Evolutionary conservation across 1,140 invertebrate species (phyloP), one percentile per base, ranked within the genome.

Genomic region (Bombus ignitus): DNA sequence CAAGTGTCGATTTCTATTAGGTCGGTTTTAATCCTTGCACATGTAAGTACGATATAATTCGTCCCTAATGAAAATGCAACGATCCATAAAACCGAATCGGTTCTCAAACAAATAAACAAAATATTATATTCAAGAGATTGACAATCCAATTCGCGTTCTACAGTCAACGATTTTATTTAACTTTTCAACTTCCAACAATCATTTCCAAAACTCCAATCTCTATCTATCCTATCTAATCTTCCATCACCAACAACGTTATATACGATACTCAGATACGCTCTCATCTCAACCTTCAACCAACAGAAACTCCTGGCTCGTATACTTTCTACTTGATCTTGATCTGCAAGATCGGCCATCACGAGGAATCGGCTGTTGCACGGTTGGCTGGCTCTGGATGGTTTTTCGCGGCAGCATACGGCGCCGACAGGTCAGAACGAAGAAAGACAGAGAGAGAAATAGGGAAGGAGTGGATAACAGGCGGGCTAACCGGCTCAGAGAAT

Each of bases 371-470:
- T 86, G 80, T 87, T 70, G 79, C 75, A 39, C 32, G 72, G 57
- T 42, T 71, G 42, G 76, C 39, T 70, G 66, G 59, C 59, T 37
- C 47, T 66, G 73, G 87, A 90, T 90, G 79, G 86, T 90, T 90
- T 87, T 89, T 79, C 88, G 66, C 59, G 77, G 75, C 74, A 35
- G 53, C 53, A 53, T 89, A 9, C 65, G 32, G 65, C 8, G 32
- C 6, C 47, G 71, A 72, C 70, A 86, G 85, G 83, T 72, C n/a
- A 18, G 4, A n/a, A 62, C 28, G 59, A 18, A 32, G n/a, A 9
- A 35, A 66, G n/a, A 66, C 28, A 66, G 59, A 62, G 62, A 91
- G 73, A 82, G 75, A 68, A 62, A 68, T 68, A 44, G 32, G 65
- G 53, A 53, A 79, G 68, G 66, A 84, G 73, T 25, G 74, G n/a